Base-by-base conservation (phyloP, 2,797 vertebrate genomes). In the Semotilus atromaculatus region DNA sequence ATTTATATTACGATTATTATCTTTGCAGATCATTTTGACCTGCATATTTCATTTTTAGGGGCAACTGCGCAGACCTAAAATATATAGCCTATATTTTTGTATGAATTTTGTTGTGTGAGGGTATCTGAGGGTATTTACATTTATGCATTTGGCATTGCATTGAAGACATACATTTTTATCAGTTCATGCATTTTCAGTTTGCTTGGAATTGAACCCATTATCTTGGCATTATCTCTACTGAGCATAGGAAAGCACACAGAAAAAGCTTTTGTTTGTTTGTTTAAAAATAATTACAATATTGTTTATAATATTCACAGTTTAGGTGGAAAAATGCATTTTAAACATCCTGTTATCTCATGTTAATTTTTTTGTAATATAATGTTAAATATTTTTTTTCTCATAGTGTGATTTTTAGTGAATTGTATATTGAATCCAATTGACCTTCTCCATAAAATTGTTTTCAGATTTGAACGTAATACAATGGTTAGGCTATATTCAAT, bases 61-160 rank as follows among this genome's bases (percentile, higher is more conserved):
- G 11, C n/a, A 5, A 11, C 4, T 60, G n/a, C 0, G 11, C 5
- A 14, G 9, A 26, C 1, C 4, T 4, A 2, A n/a, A 1, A n/a
- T 58, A 58, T n/a, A n/a, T n/a, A 31, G 31, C 31, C 31, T 31
- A 55, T 10, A n/a, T 58, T 21, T 23, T 53, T 51, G 2, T 5
- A 21, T 21, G 51, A 48, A 48, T 48, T 48, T 48, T 48, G 45
- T 48, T 48, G 45, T 48, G 45, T 48, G 45, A 5, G 45, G 45
- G 11, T 45, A 4, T 45, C 43, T 45, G 51, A 55, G 51, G 53
- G 53, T n/a, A 21, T 53, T 53, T 53, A 53, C 19, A 21, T 48
- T 43, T 48, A 7, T 19, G 48, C 6, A 7, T 55, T 55, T 55
- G 53, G 53, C 21, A 55, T 3, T 55, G 53, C 53, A 58, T 58